These are phyloP conservation scores for Rhinoptilus africanus DNA, from an alignment of 2,113 vertebrate species.

Conservation along the genomic window DNA sequence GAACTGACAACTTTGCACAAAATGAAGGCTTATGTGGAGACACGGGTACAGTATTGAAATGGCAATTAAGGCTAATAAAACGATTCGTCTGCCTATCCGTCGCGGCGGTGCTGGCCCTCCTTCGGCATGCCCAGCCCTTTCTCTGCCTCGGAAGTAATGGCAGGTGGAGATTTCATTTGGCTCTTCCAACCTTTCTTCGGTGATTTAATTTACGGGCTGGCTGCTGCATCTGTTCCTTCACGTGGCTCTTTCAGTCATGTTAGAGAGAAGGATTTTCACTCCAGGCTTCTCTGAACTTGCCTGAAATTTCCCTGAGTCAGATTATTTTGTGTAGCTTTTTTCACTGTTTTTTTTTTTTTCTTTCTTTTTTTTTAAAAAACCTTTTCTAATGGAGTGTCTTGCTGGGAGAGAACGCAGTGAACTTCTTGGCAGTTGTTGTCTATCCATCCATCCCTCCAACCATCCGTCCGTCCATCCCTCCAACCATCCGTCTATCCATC, in stretches of 20 bases:
- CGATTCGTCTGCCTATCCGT: neutral
- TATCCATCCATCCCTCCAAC: neutral
- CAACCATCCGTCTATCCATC: neutral
- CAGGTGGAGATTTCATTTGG: neutral
- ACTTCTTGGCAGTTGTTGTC: neutral
- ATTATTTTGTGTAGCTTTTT: neutral
- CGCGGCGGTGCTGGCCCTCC: neutral
- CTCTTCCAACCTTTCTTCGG: neutral
- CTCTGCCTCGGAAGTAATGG: neutral
- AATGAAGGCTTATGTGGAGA: constrained; percentile 53
- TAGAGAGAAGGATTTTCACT: neutral
- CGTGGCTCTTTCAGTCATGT: neutral
- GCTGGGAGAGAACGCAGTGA: neutral
- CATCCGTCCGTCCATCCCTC: neutral
- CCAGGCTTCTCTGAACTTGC: neutral
- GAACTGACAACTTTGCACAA: constrained; percentile 68
- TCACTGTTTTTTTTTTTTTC: neutral
- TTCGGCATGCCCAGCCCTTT: neutral
- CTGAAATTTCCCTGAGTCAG: neutral
- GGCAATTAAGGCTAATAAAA: constrained; percentile 66
- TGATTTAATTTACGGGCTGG: neutral
- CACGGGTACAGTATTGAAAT: constrained; percentile 38
- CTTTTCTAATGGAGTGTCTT: neutral
- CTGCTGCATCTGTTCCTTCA: neutral
- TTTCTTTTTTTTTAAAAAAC: neutral